These are phyloP conservation scores for Rhingia campestris DNA, from an alignment of 2,888 invertebrate species.

Conservation along the genomic window DNA sequence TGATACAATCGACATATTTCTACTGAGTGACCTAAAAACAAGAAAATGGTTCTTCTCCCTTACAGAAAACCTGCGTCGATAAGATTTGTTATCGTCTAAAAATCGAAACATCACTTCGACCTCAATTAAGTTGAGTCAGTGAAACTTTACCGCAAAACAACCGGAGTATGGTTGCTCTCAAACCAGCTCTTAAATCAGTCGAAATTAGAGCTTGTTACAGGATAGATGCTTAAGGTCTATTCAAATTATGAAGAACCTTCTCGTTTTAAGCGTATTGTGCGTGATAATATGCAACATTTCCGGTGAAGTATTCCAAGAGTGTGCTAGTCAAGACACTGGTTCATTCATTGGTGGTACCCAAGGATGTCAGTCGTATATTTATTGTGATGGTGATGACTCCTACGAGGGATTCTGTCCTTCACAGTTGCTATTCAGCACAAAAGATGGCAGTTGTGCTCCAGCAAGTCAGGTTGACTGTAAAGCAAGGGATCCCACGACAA, in stretches of 20 bases:
- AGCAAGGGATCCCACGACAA: background rate
- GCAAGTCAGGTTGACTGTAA: constrained; percentile 75
- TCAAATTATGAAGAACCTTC: constrained; percentile 2
- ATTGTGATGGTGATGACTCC: constrained; percentile 78
- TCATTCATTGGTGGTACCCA: constrained; percentile 66
- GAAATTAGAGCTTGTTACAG: constrained; percentile 18
- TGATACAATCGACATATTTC: constrained; percentile 6
- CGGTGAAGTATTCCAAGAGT: constrained; percentile 32
- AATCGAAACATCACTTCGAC: constrained; percentile 14
- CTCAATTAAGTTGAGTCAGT: constrained; percentile 33
- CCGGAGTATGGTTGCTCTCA: background rate
- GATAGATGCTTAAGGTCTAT: constrained; percentile 6
- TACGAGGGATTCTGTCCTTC: constrained; percentile 76
- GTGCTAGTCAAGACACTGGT: constrained; percentile 24
- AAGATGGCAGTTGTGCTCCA: constrained; percentile 77
- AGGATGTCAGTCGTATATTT: constrained; percentile 78
- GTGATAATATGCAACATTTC: background rate
- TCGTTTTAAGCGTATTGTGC: background rate
- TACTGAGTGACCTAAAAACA: constrained; percentile 47
- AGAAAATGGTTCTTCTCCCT: background rate
- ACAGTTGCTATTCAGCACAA: constrained; percentile 76
- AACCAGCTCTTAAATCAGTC: constrained; percentile 29
- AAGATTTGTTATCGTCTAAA: constrained; percentile 27
- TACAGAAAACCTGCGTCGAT: constrained; percentile 14
- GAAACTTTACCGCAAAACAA: background rate